A percentile compares a stretch with the other conserved stretches of the same genome.
Conservation (phyloP, 2,113 vertebrate species). For the Carollia perspicillata region DNA sequence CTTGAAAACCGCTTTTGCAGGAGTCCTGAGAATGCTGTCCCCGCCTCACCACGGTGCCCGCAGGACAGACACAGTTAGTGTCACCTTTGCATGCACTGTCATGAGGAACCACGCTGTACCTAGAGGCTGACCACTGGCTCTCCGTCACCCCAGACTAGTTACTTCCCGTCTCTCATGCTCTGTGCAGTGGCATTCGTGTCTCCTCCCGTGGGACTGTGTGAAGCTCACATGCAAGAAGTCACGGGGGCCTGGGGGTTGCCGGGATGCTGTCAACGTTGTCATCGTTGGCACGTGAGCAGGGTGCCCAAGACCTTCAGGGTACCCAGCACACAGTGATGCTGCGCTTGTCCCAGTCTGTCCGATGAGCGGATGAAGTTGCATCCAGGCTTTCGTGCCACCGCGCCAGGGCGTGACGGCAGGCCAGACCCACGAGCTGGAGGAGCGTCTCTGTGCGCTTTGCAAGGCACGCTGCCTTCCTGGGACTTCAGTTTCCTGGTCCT, state of each 20-base stretch:
- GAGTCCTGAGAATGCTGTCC: not conserved
- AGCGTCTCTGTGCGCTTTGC: not conserved
- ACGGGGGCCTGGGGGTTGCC: rapidly evolving
- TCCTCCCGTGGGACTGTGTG: rapidly evolving
- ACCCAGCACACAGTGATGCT: rapidly evolving
- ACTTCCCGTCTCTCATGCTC: no score
- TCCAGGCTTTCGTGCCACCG: rapidly evolving
- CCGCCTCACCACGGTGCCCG: rapidly evolving
- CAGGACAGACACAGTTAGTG: rapidly evolving
- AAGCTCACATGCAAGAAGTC: not conserved
- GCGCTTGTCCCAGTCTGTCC: rapidly evolving
- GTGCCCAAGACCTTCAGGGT: no score
- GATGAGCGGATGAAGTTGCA: rapidly evolving
- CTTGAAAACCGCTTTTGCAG: not conserved
- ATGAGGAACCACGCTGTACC: not conserved
- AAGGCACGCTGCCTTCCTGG: not conserved
- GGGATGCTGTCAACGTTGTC: rapidly evolving
- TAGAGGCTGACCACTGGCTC: not conserved
- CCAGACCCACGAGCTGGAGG: no score
- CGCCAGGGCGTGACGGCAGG: not conserved
- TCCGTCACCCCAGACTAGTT: not conserved
- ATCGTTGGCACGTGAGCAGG: rapidly evolving
- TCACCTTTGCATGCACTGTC: not conserved
- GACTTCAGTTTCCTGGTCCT: not conserved
- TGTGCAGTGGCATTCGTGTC: not conserved